Base-by-base conservation (phyloP, 2,888 invertebrate species). In the Laspeyria flexula region DNA sequence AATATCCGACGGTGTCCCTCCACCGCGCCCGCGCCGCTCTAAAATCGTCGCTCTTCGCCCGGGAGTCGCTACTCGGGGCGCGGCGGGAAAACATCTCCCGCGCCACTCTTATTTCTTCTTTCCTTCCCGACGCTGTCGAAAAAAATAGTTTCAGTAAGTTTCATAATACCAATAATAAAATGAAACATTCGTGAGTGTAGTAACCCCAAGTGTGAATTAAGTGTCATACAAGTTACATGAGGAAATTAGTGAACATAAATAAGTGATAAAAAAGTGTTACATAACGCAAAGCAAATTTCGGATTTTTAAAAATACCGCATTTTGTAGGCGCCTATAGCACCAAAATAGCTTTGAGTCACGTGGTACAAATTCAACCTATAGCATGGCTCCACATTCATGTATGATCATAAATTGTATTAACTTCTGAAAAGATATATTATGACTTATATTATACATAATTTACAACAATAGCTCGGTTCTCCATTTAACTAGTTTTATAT, bases 1-100 rank as follows among this genome's bases (percentile, higher is more conserved):
- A 95, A 94, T 94, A 94, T 93, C 93, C 92, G 92, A 84, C 90
- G 87, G 85, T 92, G 93, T 93, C 91, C 88, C 91, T 95, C 93
- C 93, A 93, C 81, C 77, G 93, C 93, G 92, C 93, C 92, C 93
- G 93, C 93, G 92, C 93, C 92, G 92, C 91, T 88, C 92, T 92
- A 92, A 90, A 92, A 91, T 83, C 90, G 92, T 92, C 91, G 90
- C 92, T 91, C 92, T 91, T 85, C 81, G 88, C 93, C 92, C 93
- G 93, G 93, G 92, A 91, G 93, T 93, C 86, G 76, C 80, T 86
- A 87, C 91, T 84, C 90, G 90, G 88, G 91, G 90, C 92, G 91
- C 92, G 92, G 92, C 83, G 92, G 90, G 92, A 91, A 90, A 90
- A 90, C 88, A 90, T 88, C 92, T 90, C 91, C 91, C 90, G 91